These are phyloP conservation scores for Danio jaintianensis DNA, from an alignment of 2,797 vertebrate species.

Conservation along the genomic window DNA sequence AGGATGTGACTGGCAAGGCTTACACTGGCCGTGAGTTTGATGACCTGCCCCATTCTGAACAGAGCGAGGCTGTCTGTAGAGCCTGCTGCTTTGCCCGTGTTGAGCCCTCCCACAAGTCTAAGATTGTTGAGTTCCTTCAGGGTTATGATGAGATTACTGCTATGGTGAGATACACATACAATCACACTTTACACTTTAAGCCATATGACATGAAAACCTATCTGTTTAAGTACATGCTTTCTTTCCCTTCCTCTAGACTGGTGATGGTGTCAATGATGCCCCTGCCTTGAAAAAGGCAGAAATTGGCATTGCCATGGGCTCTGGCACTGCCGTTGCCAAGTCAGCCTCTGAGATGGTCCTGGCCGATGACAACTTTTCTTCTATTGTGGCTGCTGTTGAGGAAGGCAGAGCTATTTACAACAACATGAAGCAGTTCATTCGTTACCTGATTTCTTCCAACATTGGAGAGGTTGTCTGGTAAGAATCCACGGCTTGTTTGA, in stretches of 20 bases:
- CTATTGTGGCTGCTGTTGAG: slow-evolving; percentile 93
- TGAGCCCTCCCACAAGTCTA: slow-evolving; percentile 93
- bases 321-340: slow-evolving; percentile 96
- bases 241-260: slow-evolving; percentile 77
- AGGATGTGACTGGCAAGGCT: slow-evolving; percentile 84
- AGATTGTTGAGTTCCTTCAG: slow-evolving; percentile 95
- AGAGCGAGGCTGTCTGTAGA: slow-evolving; percentile 83
- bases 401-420: slow-evolving; percentile 97
- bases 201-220: background rate
- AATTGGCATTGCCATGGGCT: slow-evolving; percentile 97
- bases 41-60: slow-evolving; percentile 83
- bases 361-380: slow-evolving; percentile 96
- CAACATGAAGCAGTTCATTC: slow-evolving; percentile 99
- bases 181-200: background rate
- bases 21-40: slow-evolving; percentile 95
- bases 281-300: slow-evolving; percentile 96
- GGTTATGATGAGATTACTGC: slow-evolving; percentile 91
- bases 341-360: slow-evolving; percentile 96
- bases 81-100: slow-evolving; percentile 94
- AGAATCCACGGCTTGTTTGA: slow-evolving; percentile 61
- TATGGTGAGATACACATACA: slow-evolving; percentile 82
- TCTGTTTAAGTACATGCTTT: background rate
- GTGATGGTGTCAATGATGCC: slow-evolving; percentile 95
- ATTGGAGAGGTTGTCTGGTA: slow-evolving; percentile 97
- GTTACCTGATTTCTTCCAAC: slow-evolving; percentile 97